Percentiles rank a stretch among this genome's conserved stretches.
Evolutionary conservation across 2,113 vertebrate genomes (phyloP).

Genomic region (Rhea americana): DNA sequence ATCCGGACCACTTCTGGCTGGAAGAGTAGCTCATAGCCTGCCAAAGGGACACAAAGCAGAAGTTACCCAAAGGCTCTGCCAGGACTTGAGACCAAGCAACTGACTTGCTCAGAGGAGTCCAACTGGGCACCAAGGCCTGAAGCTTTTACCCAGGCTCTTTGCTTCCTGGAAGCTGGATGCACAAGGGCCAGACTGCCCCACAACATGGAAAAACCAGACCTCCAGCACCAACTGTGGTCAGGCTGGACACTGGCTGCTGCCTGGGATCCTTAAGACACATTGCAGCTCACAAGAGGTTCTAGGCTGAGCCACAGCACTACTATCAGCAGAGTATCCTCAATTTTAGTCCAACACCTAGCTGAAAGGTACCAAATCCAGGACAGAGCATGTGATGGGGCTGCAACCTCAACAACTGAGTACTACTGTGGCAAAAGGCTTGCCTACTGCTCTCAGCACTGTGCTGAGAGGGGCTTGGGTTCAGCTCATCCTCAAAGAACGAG

Average conservation of each 20-base stretch:
- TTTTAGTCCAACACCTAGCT: background rate
- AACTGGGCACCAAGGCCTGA: fast-evolving
- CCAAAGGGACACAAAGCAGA: background rate
- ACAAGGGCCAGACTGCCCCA: background rate
- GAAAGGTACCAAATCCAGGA: background rate
- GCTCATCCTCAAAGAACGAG: background rate
- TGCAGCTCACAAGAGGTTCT: background rate
- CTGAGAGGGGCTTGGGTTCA: background rate
- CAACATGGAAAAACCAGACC: background rate
- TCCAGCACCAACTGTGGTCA: background rate
- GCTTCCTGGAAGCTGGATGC: background rate
- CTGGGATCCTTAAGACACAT: fast-evolving
- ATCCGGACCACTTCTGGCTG: slow-evolving; percentile 94
- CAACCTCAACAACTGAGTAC: fast-evolving
- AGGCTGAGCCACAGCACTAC: background rate
- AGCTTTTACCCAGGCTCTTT: background rate
- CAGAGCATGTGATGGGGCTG: background rate
- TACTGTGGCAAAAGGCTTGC: background rate
- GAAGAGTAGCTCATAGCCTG: slow-evolving; percentile 94
- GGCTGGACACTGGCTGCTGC: background rate
- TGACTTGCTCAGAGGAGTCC: background rate
- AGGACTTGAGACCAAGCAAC: no score
- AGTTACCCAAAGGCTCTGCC: background rate
- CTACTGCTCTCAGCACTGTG: fast-evolving
- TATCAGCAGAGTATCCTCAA: background rate